phyloP scores from a whole-genome alignment of 2,797 vertebrate species.

The Danionella dracula region DNA sequence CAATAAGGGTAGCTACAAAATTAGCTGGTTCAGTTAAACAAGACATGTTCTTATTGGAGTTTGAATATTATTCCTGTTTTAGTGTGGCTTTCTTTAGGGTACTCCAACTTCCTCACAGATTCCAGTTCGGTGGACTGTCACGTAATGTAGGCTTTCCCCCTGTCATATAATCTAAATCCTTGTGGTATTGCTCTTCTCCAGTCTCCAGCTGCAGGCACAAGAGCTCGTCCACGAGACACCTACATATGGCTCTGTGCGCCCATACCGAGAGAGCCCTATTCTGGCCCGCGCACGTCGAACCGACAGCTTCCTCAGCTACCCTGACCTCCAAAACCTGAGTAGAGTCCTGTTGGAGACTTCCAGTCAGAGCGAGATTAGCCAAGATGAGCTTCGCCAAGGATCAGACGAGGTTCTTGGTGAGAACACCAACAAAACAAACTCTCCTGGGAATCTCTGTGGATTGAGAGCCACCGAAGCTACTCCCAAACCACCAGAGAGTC shows the following conservation, averaged over 20 bases:
- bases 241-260: conserved; percentile 85
- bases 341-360: conserved; percentile 70
- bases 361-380: conserved; percentile 40
- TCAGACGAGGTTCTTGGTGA: conserved; percentile 63
- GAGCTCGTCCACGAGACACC: conserved; percentile 81
- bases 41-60: too few species aligned
- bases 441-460: conserved; percentile 63
- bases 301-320: conserved; percentile 90
- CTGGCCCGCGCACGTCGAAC: conserved; percentile 88
- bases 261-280: conserved; percentile 94
- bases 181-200: conserved; percentile 44
- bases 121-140: too few species aligned
- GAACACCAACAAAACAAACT: conserved; percentile 64
- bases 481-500: conserved; percentile 65
- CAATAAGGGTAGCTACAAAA: too few species aligned
- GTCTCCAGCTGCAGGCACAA: conserved; percentile 86
- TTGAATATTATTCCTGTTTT: too few species aligned
- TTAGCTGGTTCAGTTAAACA: too few species aligned
- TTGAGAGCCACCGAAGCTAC: conserved; percentile 52
- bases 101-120: too few species aligned
- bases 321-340: conserved; percentile 86
- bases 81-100: too few species aligned
- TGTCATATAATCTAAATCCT: too few species aligned
- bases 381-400: conserved; percentile 52
- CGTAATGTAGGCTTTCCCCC: too few species aligned